Conservation (phyloP, 2,797 vertebrate genomes). For the Cyclura pinguis region DNA sequence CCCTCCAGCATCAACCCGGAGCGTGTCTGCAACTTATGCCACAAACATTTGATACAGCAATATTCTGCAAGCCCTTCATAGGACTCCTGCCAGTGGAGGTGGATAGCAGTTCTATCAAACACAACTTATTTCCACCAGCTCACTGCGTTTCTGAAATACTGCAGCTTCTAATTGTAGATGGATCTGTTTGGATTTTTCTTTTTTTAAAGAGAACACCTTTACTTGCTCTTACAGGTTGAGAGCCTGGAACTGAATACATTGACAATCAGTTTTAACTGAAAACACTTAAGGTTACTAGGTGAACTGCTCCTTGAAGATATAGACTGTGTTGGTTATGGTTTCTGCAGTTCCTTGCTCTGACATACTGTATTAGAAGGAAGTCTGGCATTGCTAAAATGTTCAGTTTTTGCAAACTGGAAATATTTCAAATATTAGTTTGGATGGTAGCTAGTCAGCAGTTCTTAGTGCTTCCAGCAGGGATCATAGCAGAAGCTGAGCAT, state of each 20-base stretch:
- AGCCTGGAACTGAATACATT: constrained; percentile 7
- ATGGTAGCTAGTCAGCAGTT: background rate
- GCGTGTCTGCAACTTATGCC: constrained; percentile 87
- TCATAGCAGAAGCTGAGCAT: background rate
- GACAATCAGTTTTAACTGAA: background rate
- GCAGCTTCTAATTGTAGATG: background rate
- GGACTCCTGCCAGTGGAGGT: constrained; percentile 13
- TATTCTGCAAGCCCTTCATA: constrained; percentile 88
- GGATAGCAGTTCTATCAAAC: background rate
- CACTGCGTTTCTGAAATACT: fast-evolving
- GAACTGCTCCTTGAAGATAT: constrained; percentile 8
- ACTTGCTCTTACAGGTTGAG: background rate
- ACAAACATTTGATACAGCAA: constrained; percentile 85
- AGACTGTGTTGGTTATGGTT: fast-evolving
- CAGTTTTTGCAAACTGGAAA: background rate
- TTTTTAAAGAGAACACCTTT: fast-evolving
- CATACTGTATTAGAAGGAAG: background rate
- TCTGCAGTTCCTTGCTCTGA: background rate
- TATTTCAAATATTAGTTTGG: background rate
- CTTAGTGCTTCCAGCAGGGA: background rate
- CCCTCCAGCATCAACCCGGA: constrained; percentile 93
- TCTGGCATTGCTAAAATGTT: background rate
- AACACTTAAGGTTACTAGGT: no score
- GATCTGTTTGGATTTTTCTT: background rate
- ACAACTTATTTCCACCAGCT: background rate